phyloP scores from a whole-genome alignment of 2,113 vertebrate genomes.

The Ondatra zibethicus region DNA sequence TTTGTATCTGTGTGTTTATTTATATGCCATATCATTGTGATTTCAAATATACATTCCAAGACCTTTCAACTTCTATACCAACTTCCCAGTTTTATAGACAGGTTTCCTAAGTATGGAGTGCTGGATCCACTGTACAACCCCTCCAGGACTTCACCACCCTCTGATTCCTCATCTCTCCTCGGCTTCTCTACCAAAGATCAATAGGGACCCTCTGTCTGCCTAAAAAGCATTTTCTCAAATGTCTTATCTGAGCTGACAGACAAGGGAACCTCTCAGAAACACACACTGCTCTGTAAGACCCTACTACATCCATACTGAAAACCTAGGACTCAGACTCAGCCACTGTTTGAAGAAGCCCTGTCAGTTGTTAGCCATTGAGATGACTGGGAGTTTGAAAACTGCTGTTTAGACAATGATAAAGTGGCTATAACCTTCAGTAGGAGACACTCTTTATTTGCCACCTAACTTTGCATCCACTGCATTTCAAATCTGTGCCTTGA shows the following conservation, averaged over 20 bases:
- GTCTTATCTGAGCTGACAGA: not conserved
- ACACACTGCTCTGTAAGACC: not conserved
- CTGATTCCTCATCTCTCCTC: not conserved
- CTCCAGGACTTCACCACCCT: not conserved
- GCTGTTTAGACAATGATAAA: not conserved
- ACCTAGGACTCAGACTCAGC: not conserved
- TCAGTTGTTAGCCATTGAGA: not conserved
- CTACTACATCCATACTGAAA: not conserved
- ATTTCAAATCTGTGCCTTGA: too few relatives aligned
- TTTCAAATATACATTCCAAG: too few relatives aligned
- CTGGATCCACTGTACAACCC: not conserved
- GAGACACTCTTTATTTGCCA: slow-evolving; percentile 61
- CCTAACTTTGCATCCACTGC: too few relatives aligned
- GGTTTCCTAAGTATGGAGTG: not conserved
- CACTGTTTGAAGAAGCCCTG: not conserved
- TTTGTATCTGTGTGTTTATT: not conserved
- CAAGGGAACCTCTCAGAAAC: not conserved
- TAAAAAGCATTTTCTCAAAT: not conserved
- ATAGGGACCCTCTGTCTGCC: not conserved
- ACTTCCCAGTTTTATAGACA: too few relatives aligned
- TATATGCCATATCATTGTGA: not conserved
- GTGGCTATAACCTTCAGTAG: not conserved
- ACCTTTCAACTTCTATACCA: too few relatives aligned
- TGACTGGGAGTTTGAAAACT: not conserved
- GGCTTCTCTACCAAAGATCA: not conserved